Conservation (phyloP, 2,888 invertebrate species). For the Gandaritis pyraliata region DNA sequence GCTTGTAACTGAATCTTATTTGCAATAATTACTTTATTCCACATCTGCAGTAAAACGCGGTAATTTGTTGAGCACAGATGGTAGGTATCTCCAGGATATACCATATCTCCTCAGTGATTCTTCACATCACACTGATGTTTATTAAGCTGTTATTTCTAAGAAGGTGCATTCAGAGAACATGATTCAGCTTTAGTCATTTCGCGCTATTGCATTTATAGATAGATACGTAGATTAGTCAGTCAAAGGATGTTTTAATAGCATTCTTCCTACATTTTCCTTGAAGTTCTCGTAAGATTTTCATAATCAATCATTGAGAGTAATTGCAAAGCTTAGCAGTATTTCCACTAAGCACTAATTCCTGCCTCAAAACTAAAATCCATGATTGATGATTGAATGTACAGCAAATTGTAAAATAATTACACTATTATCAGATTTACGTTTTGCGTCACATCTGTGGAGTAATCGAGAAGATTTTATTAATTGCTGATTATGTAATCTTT, state of each 20-base stretch:
- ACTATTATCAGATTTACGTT: no score
- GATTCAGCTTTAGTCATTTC: slow-evolving; percentile 19
- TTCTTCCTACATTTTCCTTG: not conserved
- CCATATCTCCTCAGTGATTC: not conserved
- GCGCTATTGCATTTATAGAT: slow-evolving; percentile 1
- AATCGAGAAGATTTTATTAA: slow-evolving; percentile 29
- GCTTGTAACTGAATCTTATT: slow-evolving; percentile 1
- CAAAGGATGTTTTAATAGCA: not conserved
- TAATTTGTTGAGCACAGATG: not conserved
- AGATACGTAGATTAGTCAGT: slow-evolving; percentile 3
- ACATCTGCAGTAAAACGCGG: slow-evolving; percentile 14
- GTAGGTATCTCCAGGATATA: not conserved
- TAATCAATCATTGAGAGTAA: not conserved
- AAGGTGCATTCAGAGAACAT: slow-evolving; percentile 16
- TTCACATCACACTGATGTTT: slow-evolving; percentile 10
- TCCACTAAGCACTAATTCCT: not conserved
- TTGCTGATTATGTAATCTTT: slow-evolving; percentile 19
- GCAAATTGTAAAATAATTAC: no score
- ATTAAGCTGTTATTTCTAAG: slow-evolving; percentile 13
- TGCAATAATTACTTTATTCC: slow-evolving; percentile 13
- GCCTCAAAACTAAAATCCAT: no score
- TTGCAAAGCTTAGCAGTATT: not conserved
- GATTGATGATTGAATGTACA: no score
- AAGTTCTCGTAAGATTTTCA: not conserved
- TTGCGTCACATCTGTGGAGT: slow-evolving; percentile 7